phyloP scores from a whole-genome alignment of 2,113 vertebrate species.

The Oryctolagus cuniculus region mOryCun1.1 NC_091453.1:113872001-113872500 shows the following conservation, averaged over 20 bases:
- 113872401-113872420: not conserved
- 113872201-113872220: slow-evolving; percentile 33
- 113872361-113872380: not conserved
- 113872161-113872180: slow-evolving; percentile 29
- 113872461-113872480: slow-evolving; percentile 72
- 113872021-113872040: slow-evolving; percentile 42
- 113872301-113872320: slow-evolving; percentile 39
- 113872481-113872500: slow-evolving; percentile 82
- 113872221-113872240: slow-evolving; percentile 34
- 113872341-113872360: slow-evolving; percentile 39
- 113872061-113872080: slow-evolving; percentile 56
- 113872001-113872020: slow-evolving; percentile 33
- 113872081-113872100: slow-evolving; percentile 68
- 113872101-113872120: slow-evolving; percentile 67
- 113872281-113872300: slow-evolving; percentile 15
- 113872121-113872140: slow-evolving; percentile 51
- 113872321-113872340: slow-evolving; percentile 60
- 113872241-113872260: slow-evolving; percentile 29
- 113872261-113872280: slow-evolving; percentile 58
- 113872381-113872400: not conserved
- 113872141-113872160: slow-evolving; percentile 56
- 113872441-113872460: slow-evolving; percentile 78
- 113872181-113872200: not conserved
- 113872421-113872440: slow-evolving; percentile 69
- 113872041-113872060: slow-evolving; percentile 49